Conservation (phyloP, 2,113 vertebrate genomes). For the Siniperca chuatsi region DNA sequence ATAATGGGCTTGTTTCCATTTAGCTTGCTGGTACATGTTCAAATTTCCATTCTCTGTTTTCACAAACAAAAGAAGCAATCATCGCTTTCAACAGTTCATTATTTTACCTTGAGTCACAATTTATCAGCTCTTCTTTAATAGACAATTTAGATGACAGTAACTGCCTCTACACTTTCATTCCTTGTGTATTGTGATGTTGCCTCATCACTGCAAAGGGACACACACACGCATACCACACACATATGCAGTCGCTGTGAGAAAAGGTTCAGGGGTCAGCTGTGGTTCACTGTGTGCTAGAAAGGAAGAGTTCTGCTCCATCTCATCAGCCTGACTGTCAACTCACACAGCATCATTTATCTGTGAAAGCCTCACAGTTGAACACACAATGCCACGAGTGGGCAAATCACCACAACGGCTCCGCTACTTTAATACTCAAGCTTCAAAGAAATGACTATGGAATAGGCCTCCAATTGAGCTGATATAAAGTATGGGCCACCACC, state of each 20-base stretch:
- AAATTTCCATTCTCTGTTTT: neutral
- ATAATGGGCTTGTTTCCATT: slow-evolving; percentile 29
- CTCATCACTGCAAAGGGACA: neutral
- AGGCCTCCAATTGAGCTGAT: slow-evolving; percentile 30
- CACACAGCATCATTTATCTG: slow-evolving; percentile 63
- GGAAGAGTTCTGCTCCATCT: slow-evolving; percentile 60
- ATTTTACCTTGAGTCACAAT: slow-evolving; percentile 7
- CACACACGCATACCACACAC: neutral
- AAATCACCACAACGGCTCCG: slow-evolving; percentile 11
- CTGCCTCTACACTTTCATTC: neutral
- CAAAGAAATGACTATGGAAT: slow-evolving; percentile 16
- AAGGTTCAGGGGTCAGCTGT: slow-evolving; percentile 52
- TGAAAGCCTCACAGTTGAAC: slow-evolving; percentile 41
- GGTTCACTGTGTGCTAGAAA: slow-evolving; percentile 29
- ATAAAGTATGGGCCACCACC: slow-evolving; percentile 18
- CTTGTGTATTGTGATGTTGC: neutral
- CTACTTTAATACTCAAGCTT: slow-evolving; percentile 21
- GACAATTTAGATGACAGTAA: neutral
- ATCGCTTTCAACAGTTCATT: neutral
- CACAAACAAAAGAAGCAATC: neutral
- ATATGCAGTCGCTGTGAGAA: neutral
- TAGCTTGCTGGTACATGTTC: neutral
- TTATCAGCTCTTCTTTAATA: slow-evolving; percentile 17
- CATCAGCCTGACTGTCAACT: slow-evolving; percentile 48
- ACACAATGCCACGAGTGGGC: slow-evolving; percentile 35